Conservation (phyloP, 1,140 invertebrate species). For the Polypedilum vanderplanki region DNA sequence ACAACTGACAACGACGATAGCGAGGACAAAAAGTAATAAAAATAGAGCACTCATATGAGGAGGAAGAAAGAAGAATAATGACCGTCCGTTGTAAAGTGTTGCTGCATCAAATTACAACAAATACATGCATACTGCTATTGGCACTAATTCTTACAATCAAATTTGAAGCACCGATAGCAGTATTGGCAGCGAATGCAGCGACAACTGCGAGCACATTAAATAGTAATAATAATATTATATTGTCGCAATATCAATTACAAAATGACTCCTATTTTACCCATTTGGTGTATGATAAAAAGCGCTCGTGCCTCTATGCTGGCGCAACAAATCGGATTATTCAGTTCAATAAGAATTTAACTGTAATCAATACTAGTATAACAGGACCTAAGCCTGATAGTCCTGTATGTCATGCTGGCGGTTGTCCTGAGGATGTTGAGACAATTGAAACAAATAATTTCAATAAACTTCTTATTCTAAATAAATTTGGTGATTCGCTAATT, state of each 20-base stretch:
- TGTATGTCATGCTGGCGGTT: slow-evolving; percentile 78
- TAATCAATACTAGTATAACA: slow-evolving; percentile 59
- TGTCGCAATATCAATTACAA: slow-evolving; percentile 32
- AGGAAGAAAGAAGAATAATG: slow-evolving; percentile 5
- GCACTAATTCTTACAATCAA: slow-evolving; percentile 16
- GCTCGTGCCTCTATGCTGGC: slow-evolving; percentile 66
- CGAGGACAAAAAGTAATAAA: background rate
- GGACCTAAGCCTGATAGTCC: slow-evolving; percentile 78
- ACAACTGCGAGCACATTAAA: background rate
- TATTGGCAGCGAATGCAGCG: background rate
- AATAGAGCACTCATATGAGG: background rate
- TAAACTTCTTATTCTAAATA: slow-evolving; percentile 85
- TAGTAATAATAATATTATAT: slow-evolving; percentile 16
- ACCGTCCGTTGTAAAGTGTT: slow-evolving; percentile 20
- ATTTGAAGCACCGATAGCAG: background rate
- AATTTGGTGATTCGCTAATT: slow-evolving; percentile 70
- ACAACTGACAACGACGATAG: background rate
- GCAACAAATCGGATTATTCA: slow-evolving; percentile 79
- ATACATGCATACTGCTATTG: background rate
- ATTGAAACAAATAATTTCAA: slow-evolving; percentile 77
- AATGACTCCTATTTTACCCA: slow-evolving; percentile 49
- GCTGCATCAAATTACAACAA: slow-evolving; percentile 14
- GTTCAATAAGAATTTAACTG: slow-evolving; percentile 62
- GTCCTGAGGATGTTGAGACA: slow-evolving; percentile 59
- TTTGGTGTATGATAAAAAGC: slow-evolving; percentile 47